Evolutionary conservation across 2,888 invertebrate species (phyloP).

Genomic region (Caenorhabditis japonica): DNA sequence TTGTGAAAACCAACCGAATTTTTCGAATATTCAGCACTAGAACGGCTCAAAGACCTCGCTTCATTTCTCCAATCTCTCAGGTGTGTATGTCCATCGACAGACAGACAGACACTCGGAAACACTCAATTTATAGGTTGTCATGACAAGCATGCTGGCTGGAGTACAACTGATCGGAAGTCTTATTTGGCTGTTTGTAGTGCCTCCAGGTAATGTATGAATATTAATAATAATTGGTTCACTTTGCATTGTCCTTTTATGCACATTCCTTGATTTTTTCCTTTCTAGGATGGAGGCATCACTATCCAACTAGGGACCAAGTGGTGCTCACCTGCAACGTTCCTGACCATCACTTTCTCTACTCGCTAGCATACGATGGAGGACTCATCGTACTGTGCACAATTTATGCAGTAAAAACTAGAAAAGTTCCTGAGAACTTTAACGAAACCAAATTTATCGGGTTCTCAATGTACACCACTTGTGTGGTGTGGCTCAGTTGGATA

Average conservation of each 20-base stretch:
- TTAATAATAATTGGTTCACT: slow-evolving; percentile 18
- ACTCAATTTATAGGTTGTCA: slow-evolving; percentile 56
- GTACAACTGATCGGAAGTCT: slow-evolving; percentile 84
- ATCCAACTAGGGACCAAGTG: slow-evolving; percentile 68
- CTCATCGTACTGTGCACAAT: slow-evolving; percentile 85
- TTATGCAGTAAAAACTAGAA: slow-evolving; percentile 87
- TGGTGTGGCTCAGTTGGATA: slow-evolving; percentile 86
- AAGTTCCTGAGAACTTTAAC: slow-evolving; percentile 84
- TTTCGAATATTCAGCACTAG: slow-evolving; percentile 82
- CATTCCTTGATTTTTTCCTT: no score
- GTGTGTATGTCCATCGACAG: slow-evolving; percentile 77
- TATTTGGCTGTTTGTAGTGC: slow-evolving; percentile 84
- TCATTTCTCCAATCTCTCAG: slow-evolving; percentile 85
- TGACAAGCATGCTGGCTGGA: slow-evolving; percentile 81
- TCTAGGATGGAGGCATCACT: slow-evolving; percentile 81
- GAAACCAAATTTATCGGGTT: slow-evolving; percentile 84
- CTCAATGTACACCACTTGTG: slow-evolving; percentile 82
- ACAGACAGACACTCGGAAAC: slow-evolving; percentile 24
- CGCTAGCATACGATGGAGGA: slow-evolving; percentile 85
- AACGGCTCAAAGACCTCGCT: slow-evolving; percentile 84
- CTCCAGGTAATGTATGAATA: no score
- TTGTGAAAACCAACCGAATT: slow-evolving; percentile 86
- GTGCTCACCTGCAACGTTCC: slow-evolving; percentile 75
- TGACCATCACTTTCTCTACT: slow-evolving; percentile 80
- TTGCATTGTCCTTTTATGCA: no score